Evolutionary conservation across 2,797 vertebrate species (phyloP).

Genomic region (Tadarida brasiliensis): DNA sequence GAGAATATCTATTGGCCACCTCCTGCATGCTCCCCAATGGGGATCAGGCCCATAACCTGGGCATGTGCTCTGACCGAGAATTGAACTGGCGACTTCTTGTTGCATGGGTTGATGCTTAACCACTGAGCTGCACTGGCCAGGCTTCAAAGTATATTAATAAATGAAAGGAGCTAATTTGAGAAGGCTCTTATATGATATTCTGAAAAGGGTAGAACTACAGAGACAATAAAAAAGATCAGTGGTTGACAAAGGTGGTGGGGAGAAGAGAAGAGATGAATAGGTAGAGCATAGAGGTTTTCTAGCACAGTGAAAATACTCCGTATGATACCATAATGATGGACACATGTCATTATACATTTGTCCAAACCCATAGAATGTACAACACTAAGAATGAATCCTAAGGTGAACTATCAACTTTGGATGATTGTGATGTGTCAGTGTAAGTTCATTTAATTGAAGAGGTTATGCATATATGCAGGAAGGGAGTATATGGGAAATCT

Average conservation of each 20-base stretch:
- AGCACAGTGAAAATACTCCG: neutral
- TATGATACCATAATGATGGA: neutral
- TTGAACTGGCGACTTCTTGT: no score
- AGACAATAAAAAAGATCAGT: neutral
- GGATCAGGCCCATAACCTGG: no score
- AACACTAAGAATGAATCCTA: neutral
- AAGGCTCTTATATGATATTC: neutral
- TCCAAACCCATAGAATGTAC: neutral
- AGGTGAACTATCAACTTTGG: neutral
- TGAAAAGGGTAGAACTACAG: neutral
- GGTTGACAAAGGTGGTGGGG: neutral
- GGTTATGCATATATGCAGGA: neutral
- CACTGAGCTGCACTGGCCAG: neutral
- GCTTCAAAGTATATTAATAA: neutral
- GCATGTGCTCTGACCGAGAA: no score
- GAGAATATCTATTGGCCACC: no score
- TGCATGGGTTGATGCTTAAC: no score
- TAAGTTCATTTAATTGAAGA: neutral
- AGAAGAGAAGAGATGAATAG: neutral
- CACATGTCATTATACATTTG: neutral
- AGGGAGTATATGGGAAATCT: neutral
- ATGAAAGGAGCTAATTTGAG: neutral
- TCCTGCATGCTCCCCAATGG: no score
- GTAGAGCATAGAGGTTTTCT: neutral
- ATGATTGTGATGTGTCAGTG: neutral